These are phyloP conservation scores for Xestia rhomboidea DNA, from an alignment of 2,888 invertebrate species.

Conservation along the genomic window DNA sequence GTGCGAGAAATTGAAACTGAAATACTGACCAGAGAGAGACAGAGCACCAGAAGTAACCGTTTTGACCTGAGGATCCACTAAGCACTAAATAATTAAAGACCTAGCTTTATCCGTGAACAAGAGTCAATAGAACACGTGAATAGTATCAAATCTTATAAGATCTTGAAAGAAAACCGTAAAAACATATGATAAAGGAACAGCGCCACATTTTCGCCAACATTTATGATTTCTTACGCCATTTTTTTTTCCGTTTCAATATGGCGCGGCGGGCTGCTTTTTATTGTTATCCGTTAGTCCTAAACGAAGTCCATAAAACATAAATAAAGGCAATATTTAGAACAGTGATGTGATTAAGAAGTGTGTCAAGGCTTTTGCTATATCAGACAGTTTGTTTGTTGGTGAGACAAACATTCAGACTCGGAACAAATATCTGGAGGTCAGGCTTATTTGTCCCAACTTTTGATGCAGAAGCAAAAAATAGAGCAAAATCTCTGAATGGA, in stretches of 20 bases:
- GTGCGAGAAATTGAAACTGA: neutral
- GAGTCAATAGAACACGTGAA: neutral
- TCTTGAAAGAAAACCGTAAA: neutral
- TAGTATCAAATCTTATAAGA: neutral
- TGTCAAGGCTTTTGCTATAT: slow-evolving; percentile 54
- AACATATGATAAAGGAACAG: slow-evolving; percentile 8
- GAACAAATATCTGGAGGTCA: slow-evolving; percentile 41
- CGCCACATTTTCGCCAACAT: slow-evolving; percentile 24
- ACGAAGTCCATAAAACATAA: slow-evolving; percentile 40
- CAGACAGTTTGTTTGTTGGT: slow-evolving; percentile 41
- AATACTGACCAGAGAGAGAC: neutral
- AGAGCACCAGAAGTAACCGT: neutral
- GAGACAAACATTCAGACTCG: slow-evolving; percentile 39
- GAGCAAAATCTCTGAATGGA: neutral
- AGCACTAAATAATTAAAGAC: slow-evolving; percentile 1
- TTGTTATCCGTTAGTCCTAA: slow-evolving; percentile 26
- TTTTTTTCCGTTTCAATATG: slow-evolving; percentile 41
- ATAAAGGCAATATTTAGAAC: slow-evolving; percentile 48
- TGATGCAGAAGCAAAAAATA: slow-evolving; percentile 25
- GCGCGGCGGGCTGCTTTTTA: slow-evolving; percentile 48
- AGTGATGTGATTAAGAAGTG: slow-evolving; percentile 44
- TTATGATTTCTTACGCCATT: slow-evolving; percentile 26
- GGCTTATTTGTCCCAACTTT: slow-evolving; percentile 40
- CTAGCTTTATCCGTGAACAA: neutral
- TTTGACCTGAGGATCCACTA: neutral